Base-by-base conservation (phyloP, 2,888 invertebrate genomes). In the Lepidonotus clava region DNA sequence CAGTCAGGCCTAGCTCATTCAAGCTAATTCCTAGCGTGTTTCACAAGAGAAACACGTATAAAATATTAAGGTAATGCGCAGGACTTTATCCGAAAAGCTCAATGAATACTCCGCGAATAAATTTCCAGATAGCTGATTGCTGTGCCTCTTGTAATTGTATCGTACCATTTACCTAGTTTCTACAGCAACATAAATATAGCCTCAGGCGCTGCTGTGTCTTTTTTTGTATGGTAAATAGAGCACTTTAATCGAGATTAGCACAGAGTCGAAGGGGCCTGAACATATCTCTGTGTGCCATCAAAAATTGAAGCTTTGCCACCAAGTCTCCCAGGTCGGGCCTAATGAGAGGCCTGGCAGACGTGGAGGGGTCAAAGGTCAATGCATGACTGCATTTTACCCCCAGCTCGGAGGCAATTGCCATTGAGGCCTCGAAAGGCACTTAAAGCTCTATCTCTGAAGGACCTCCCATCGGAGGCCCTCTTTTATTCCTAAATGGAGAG, bases 401-500 rank as follows among this genome's bases (percentile, higher is more conserved):
- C 0, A n/a, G 71, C 71, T 38, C 14, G 36, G 71, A 36, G 71
- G 71, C 71, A 71, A 71, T 71, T 71, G 71, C 36, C 71, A 38
- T 36, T 38, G 71, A 34, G 71, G 71, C 71, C 38, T n/a, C 36
- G 24, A 71, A 71, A 38, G 71, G 71, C 71, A 71, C 71, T 71
- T 38, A 71, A 71, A 36, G 71, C 71, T 71, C 38, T 71, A 71
- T 71, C 61, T 61, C 71, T 71, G 71, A n/a, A 34, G 71, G 36
- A 71, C 71, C 71, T 38, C 71, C 71, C 36, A 38, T 71, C n/a
- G 71, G 71, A 34, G 36, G n/a, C n/a, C 18, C 71, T 34, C 34
- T 71, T 71, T 71, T 38, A 71, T 71, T 36, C 71, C 71, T 38
- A 71, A 71, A 71, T 71, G 71, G 71, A 71, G 71, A 71, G 71